These are phyloP conservation scores for Urocitellus parryii DNA, from an alignment of 2,113 vertebrate species.

Conservation along the genomic window DNA sequence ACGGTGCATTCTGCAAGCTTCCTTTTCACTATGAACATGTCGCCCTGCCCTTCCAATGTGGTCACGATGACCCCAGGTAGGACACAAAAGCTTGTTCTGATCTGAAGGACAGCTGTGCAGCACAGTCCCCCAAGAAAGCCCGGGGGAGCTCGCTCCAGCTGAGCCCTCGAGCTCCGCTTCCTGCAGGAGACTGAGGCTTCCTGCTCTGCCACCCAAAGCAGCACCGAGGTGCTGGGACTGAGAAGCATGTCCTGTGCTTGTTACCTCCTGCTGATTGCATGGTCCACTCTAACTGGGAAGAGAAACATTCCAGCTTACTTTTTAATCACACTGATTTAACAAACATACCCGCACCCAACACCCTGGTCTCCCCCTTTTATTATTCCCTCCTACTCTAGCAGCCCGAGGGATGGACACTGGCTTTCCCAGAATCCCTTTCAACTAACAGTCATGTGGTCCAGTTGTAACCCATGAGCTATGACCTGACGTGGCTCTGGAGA, in stretches of 20 bases:
- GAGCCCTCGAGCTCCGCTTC: not conserved
- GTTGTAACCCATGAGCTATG: not conserved
- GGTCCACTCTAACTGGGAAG: not conserved
- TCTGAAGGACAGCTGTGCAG: not conserved
- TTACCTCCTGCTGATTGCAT: not conserved
- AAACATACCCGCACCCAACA: not conserved
- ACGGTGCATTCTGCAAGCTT: not conserved
- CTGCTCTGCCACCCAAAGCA: not conserved
- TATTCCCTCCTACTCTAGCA: not conserved
- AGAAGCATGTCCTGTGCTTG: not conserved
- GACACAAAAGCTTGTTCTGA: not conserved
- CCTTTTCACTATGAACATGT: not conserved
- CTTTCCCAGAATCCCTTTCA: conserved; percentile 39
- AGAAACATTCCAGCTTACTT: not conserved
- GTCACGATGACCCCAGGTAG: not conserved
- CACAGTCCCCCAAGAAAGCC: not conserved
- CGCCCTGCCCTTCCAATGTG: not conserved
- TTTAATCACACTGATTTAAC: not conserved
- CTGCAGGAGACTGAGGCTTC: not conserved
- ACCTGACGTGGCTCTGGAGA: not conserved
- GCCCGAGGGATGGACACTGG: not conserved
- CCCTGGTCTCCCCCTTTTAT: not conserved
- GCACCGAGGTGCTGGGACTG: not conserved
- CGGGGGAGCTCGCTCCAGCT: not conserved
- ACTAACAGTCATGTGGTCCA: not conserved